Evolutionary conservation across 2,888 invertebrate species (phyloP), one percentile per base, ranked within the genome.

Genomic region (Rhabditoides inermis): DNA sequence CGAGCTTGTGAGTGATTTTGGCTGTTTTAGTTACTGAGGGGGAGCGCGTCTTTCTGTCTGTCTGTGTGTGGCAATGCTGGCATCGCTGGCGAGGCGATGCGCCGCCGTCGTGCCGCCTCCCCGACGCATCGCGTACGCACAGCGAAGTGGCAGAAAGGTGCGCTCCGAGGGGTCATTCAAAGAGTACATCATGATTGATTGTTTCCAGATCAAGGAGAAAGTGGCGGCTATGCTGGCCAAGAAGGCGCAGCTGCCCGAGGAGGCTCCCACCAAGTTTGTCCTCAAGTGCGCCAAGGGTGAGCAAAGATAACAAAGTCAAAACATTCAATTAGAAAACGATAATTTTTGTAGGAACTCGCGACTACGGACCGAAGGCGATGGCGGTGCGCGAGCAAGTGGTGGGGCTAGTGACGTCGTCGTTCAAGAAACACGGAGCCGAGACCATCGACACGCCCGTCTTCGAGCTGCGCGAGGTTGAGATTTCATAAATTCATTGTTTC

Each of bases 341-440:
- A 12, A 4, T 1, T 20, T 15, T 53, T 35, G 45, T 55, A 70
- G 81, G 83, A 3, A 95, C 95, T 0, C 82, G 92, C 53, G 98
- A 99, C 77, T 95, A 88, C 80, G 86, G 84, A 55, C 90, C 95
- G 0, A 85, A 87, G 69, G 91, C 94, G 79, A 98, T 94, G 92
- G 85, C 88, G 0, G 82, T 98, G 55, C 83, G 95, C 1, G 66
- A 76, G 47, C 52, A 60, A 6, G 73, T 76, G 1, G 46, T 99
- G 63, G 84, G 86, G 56, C 89, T 87, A 78, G 88, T 98, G 60
- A 83, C 88, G 23, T 78, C 83, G 3, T 87, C 90, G 51, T 99
- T 99, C 77, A 90, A 94, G 77, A 86, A 86, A 61, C 95, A 99
- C 75, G 98, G 98, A 36, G 98, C 92, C 20, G 91, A 90, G 77